These are phyloP conservation scores for Okamejei kenojei DNA, from an alignment of 2,797 vertebrate species.

Conservation along the genomic window DNA sequence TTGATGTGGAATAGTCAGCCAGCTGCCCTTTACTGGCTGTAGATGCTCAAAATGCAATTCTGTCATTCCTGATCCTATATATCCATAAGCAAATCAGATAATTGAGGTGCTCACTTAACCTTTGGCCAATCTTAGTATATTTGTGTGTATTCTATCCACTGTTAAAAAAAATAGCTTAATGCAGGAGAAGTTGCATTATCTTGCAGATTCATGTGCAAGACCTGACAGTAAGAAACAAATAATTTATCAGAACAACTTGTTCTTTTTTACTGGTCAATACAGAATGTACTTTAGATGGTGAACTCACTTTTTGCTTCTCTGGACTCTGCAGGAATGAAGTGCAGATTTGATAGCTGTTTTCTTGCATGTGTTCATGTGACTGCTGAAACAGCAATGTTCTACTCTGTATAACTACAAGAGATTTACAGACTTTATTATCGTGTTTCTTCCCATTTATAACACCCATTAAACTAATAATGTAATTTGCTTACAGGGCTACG, in stretches of 20 bases:
- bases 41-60: not conserved
- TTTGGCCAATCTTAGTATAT: not conserved
- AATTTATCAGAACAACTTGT: not conserved
- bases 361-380: not conserved
- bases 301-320: not conserved
- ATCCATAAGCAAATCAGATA: not conserved
- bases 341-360: not conserved
- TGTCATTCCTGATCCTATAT: not conserved
- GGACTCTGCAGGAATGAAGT: not conserved
- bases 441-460: not conserved
- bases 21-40: not conserved
- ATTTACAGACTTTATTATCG: not conserved
- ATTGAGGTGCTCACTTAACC: not conserved
- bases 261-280: not conserved
- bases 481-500: conserved; percentile 71
- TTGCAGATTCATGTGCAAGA: not conserved
- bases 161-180: not conserved
- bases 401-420: not conserved
- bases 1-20: not conserved
- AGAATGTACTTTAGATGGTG: not conserved
- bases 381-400: not conserved
- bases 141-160: not conserved
- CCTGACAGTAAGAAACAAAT: not conserved
- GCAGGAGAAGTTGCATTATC: not conserved
- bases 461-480: not conserved